Evolutionary conservation across 1,140 invertebrate species (phyloP).

Genomic region (Eumeta japonica): DNA sequence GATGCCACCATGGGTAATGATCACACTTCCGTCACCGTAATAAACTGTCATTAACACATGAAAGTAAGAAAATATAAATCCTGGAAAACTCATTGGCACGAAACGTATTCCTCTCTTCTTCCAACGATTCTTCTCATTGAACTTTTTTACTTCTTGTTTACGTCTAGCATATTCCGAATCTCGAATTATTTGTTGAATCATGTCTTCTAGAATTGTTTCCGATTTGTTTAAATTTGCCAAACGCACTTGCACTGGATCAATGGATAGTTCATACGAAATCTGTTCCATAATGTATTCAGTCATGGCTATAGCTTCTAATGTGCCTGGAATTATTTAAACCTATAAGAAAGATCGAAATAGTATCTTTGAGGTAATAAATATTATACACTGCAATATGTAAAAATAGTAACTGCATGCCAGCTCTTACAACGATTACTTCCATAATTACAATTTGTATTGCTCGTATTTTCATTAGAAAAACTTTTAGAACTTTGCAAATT

Average conservation of each 20-base stretch:
- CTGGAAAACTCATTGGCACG: slow-evolving; percentile 63
- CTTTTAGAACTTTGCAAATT: too few species aligned
- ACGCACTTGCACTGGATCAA: slow-evolving; percentile 66
- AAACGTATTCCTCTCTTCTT: slow-evolving; percentile 69
- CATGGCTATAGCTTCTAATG: slow-evolving; percentile 61
- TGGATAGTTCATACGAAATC: slow-evolving; percentile 61
- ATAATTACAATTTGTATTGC: too few species aligned
- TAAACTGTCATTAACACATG: slow-evolving; percentile 68
- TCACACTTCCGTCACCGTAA: slow-evolving; percentile 73
- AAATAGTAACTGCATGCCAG: slow-evolving; percentile 56
- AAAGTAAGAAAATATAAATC: slow-evolving; percentile 51
- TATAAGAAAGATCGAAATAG: not conserved
- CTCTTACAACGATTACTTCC: too few species aligned
- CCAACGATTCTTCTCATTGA: slow-evolving; percentile 72
- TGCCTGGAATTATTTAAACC: slow-evolving; percentile 53
- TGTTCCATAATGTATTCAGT: slow-evolving; percentile 78
- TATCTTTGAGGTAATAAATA: not conserved
- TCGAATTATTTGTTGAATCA: slow-evolving; percentile 6
- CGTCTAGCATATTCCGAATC: slow-evolving; percentile 56
- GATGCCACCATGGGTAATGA: slow-evolving; percentile 72
- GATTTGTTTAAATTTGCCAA: slow-evolving; percentile 55
- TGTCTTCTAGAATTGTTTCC: slow-evolving; percentile 25
- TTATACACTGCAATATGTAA: slow-evolving; percentile 55
- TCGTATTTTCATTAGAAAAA: too few species aligned
- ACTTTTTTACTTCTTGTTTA: slow-evolving; percentile 55